Base-by-base conservation (phyloP, 2,797 vertebrate genomes). In the Podarcis siculus region DNA sequence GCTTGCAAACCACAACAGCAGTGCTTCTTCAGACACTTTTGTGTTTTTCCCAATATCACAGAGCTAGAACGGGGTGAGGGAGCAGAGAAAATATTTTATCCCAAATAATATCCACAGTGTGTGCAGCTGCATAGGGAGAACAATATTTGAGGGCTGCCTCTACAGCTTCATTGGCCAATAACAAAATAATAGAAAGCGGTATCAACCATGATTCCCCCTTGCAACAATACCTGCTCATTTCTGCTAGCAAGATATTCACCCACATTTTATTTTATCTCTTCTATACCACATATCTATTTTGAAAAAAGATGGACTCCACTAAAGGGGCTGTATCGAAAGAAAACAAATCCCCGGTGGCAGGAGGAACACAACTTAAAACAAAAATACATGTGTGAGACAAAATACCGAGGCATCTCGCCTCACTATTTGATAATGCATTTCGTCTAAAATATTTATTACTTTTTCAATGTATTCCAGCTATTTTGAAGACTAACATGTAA, bases 1-100 rank as follows among this genome's bases (percentile, higher is more conserved):
- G 91, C 90, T 92, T 90, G 88, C 91, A 91, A 95, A 92, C 92
- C 92, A 95, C 92, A 90, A 94, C 94, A 95, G 90, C 89, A 93
- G 84, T 64, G 83, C 90, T 91, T 93, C 92, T 94, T 91, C 92
- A 91, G 69, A 88, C 84, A 76, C 81, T 86, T 92, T 88, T 75
- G 84, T 86, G 64, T 1, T 1, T 71, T 75, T 86, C 89, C 0
- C 2, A 91, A 79, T 85, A 86, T 89, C 72, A 93, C 1, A 0
- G 82, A 69, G 87, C 90, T 55, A 76, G 85, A 67, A 89, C 15
- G 49, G 23, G 8, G 10, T 1, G 89, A 15, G 90, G 85, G 58
- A 19, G 8, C 49, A 55, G 49, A 55, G 5, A 19, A 3, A 17
- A 9, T 17, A 30, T 82, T 58, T 15, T 84, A 10, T 15, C 17